Percentiles rank a stretch among this genome's conserved stretches.
These are phyloP conservation scores for Amphimedon queenslandica DNA, from an alignment of 37 sponge, comb jelly and placozoan genomes.

Conservation along the genomic window DNA sequence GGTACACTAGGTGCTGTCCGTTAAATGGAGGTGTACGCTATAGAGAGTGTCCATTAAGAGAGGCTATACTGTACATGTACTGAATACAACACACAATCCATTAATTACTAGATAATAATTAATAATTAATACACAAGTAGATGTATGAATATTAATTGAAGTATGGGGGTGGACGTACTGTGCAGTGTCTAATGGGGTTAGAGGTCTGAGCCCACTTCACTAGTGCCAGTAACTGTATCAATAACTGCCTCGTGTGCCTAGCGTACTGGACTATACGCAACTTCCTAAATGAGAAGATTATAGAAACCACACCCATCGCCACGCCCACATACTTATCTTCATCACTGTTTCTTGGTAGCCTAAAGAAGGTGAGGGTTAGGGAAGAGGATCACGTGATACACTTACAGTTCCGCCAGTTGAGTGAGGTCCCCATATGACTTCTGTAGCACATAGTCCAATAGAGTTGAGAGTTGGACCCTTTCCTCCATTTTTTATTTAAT, in stretches of 20 bases:
- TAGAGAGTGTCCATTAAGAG: no score
- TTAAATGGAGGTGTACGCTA: no score
- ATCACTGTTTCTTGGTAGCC: constrained; percentile 85
- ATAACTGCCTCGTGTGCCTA: constrained; percentile 54
- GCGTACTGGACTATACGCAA: constrained; percentile 87
- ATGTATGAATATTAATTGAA: no score
- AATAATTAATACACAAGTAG: no score
- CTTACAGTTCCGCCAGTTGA: constrained; percentile 86
- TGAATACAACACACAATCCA: no score
- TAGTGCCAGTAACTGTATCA: constrained; percentile 81
- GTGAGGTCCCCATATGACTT: constrained; percentile 86
- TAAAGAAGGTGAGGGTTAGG: constrained; percentile 13
- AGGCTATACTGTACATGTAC: no score
- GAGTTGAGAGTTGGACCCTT: constrained; percentile 53
- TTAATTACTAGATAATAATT: no score
- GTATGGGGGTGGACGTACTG: no score
- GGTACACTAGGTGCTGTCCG: no score
- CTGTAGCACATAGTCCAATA: constrained; percentile 82
- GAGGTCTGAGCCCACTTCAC: constrained; percentile 93
- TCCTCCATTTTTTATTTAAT: constrained; percentile 33
- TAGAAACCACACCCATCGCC: not conserved
- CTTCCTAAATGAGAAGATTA: constrained; percentile 44
- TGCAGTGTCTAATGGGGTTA: constrained; percentile 69
- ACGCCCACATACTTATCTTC: constrained; percentile 64
- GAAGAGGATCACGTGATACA: no score